Percentiles rank a stretch among this genome's conserved stretches.
Evolutionary conservation across 2,797 vertebrate genomes (phyloP).

Genomic region (Rachycentron canadum): DNA sequence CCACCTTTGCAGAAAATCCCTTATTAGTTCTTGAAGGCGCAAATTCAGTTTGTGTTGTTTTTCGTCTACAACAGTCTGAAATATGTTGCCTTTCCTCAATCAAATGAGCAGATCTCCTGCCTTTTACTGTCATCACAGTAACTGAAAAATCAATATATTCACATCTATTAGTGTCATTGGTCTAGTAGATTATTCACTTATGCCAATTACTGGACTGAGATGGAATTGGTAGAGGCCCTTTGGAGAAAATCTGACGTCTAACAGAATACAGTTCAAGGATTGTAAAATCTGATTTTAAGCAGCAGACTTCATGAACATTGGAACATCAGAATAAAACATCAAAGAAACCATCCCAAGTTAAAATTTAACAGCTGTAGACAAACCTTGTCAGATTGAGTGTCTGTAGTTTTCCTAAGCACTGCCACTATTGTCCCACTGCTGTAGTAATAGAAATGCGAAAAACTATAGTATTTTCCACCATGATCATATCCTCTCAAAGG

Average conservation of each 20-base stretch:
- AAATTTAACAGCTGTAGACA: constrained; percentile 26
- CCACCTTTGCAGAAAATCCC: not conserved
- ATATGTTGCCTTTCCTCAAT: not conserved
- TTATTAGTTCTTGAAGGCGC: not conserved
- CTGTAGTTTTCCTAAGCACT: constrained; percentile 7
- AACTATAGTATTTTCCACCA: constrained; percentile 30
- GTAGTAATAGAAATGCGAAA: constrained; percentile 22
- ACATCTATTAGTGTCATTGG: constrained; percentile 43
- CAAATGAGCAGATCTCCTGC: constrained; percentile 27
- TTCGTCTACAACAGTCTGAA: constrained; percentile 13
- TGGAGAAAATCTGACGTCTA: constrained; percentile 35
- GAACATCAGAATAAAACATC: constrained; percentile 43
- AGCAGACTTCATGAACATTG: constrained; percentile 32
- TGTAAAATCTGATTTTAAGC: constrained; percentile 35
- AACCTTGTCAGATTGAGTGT: constrained; percentile 11
- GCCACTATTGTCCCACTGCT: constrained; percentile 1
- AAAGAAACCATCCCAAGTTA: constrained; percentile 22
- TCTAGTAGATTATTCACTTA: constrained; percentile 45
- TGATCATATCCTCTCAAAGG: constrained; percentile 77
- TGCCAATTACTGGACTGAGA: constrained; percentile 42
- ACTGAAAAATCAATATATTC: constrained; percentile 54
- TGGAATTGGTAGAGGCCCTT: constrained; percentile 37
- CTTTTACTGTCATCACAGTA: constrained; percentile 46
- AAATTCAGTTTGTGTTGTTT: constrained; percentile 11
- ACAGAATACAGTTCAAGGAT: constrained; percentile 12